Evolutionary conservation across 2,888 invertebrate species (phyloP), one percentile per base, ranked within the genome.

Genomic region (Macaria liturata): DNA sequence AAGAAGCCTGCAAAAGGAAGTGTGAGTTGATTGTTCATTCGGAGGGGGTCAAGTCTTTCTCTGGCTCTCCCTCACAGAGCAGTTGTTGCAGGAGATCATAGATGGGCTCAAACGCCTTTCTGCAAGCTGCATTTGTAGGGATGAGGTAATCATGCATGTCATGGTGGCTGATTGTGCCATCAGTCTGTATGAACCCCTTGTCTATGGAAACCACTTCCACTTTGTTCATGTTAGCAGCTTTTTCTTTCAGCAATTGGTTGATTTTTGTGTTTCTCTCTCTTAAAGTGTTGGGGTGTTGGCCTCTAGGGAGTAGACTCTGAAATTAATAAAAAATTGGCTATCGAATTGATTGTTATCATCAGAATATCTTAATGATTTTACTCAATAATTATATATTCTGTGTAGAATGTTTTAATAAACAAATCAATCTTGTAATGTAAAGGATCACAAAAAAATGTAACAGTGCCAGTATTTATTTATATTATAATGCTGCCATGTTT

Each of bases 81-180:
- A 97, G 93, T 84, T 97, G 96, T 64, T 95, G 93, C 30, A 97
- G 88, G 64, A 97, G 91, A 83, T 97, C 97, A 82, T 96, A 94
- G 50, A 97, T 95, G 30, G 97, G 96, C 85, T 96, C 96, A 83
- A 97, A 97, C 7, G 96, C 95, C 86, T 97, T 97, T 75, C 94
- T 94, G 83, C 97, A 97, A 54, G 98, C 98, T 50, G 95, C 94
- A 85, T 96, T 96, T 2, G 97, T 97, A 60, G 97, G 93, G 77
- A 97, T 95, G 50, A 98, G 93, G 85, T 97, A 98, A 86, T 98
- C 98, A 79, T 96, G 95, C 97, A 98, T 97, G 80, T 98, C 98
- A 76, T 95, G 95, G 78, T 97, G 97, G 78, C 96, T 96, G 59
- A 98, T 97, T 46, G 94, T 94, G 3, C 97, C 96, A 88, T 96